Conservation (phyloP, 2,113 vertebrate genomes). For the Aegypius monachus region DNA sequence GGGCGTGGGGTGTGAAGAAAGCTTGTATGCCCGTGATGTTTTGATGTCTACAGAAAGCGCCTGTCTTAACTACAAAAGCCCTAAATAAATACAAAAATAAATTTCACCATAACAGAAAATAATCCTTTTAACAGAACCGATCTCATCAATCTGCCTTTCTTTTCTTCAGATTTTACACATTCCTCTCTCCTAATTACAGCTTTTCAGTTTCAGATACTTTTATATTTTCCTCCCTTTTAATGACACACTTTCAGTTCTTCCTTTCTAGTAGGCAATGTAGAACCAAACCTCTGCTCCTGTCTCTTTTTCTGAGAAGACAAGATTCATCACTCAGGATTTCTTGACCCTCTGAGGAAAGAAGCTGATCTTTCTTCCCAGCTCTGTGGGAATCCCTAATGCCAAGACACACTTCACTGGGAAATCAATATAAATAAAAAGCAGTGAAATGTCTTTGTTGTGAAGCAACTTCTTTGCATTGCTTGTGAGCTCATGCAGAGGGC, state of each 20-base stretch:
- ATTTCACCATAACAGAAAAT: not conserved
- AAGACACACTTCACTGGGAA: conserved; percentile 69
- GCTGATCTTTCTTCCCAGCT: conserved; percentile 50
- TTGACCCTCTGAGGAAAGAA: conserved; percentile 53
- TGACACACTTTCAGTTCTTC: not conserved
- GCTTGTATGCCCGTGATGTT: not conserved
- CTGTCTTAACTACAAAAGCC: not conserved
- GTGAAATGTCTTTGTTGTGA: conserved; percentile 69
- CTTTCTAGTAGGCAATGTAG: not conserved
- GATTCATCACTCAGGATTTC: conserved; percentile 59
- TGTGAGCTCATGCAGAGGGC: conserved; percentile 23
- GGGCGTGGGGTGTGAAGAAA: not conserved
- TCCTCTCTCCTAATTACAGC: not conserved
- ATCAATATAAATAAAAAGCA: conserved; percentile 74
- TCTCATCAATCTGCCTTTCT: not conserved
- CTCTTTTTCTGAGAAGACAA: conserved; percentile 38
- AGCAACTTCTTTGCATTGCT: conserved; percentile 41
- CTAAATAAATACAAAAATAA: not conserved
- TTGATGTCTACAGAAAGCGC: not conserved
- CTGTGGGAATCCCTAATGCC: conserved; percentile 65
- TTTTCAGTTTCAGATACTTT: not conserved
- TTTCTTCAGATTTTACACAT: not conserved
- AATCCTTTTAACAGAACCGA: not conserved
- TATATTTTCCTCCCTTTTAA: not conserved
- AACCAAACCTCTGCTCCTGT: not conserved